Base-by-base conservation (phyloP, 1,140 invertebrate species). In the Ooceraea biroi region DNA sequence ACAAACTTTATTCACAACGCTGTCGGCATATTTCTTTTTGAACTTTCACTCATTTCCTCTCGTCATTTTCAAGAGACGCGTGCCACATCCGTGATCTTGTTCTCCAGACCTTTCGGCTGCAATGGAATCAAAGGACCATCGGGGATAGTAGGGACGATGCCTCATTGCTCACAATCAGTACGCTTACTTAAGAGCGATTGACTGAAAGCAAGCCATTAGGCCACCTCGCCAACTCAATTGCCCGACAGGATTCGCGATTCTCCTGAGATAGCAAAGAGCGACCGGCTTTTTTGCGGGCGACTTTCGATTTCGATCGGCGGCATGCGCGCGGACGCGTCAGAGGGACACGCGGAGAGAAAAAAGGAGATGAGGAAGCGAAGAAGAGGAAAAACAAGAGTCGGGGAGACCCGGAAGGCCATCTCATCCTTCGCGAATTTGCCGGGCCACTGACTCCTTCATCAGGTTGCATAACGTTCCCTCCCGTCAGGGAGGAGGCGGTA, bases 371-470 rank as follows among this genome's bases (percentile, higher is more conserved):
- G 36, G 36, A 3, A n/a, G n/a, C n/a, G 57, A 19, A 61, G 57
- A 19, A 61, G 68, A 12, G 44, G 41, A 46, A 55, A 50, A 80
- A 27, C 22, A 50, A 36, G 19, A 36, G 27, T 19, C 27, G 12
- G 22, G 27, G 22, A 52, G 74, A 88, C 76, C 87, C 86, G 87
- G 87, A 88, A 88, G 83, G 58, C 63, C 69, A 69, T 12, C 83
- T 85, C 76, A 87, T 74, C 86, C 85, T 85, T 83, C 85, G 85
- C 69, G 86, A 88, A 88, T 87, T 73, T 60, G 25, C 22, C 86
- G 71, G 87, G 87, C 83, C 85, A 87, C 87, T 88, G 87, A 87
- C 87, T 88, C 46, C 82, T 83, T n/a, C 76, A 57, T 85, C 61
- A 55, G 55, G 60, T 88, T 88, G 87, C 87, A 88, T 88, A 88